Percentiles rank a stretch among this genome's conserved stretches.
Conservation (phyloP, 2,113 vertebrate species). For the Petrocephalus zakoni region DNA sequence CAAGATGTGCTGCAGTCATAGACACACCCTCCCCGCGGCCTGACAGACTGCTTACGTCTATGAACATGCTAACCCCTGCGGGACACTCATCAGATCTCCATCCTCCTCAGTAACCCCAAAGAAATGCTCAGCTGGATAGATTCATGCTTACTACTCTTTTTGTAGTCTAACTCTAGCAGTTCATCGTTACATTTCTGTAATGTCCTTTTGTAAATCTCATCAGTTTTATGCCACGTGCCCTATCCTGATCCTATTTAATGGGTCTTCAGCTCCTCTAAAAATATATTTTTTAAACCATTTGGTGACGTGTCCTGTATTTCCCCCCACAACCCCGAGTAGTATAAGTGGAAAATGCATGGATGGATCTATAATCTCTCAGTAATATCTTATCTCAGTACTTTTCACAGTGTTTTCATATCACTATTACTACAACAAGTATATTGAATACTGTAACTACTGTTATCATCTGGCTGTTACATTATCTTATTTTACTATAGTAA, state of each 20-base stretch:
- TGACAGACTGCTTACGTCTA: not conserved
- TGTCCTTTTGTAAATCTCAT: not conserved
- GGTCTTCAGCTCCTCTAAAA: too few species aligned
- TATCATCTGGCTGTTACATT: too few species aligned
- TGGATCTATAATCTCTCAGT: not conserved
- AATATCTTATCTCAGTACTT: not conserved
- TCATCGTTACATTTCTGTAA: not conserved
- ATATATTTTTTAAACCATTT: not conserved
- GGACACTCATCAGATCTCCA: not conserved
- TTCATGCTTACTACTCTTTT: not conserved
- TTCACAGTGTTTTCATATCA: not conserved
- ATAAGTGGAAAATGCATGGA: not conserved
- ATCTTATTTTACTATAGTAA: too few species aligned
- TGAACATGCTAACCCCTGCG: not conserved
- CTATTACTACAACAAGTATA: not conserved
- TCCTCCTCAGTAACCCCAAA: not conserved
- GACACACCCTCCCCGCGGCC: not conserved
- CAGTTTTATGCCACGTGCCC: not conserved
- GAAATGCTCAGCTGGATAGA: not conserved
- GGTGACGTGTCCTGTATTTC: too few species aligned
- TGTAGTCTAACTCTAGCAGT: not conserved
- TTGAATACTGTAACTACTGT: too few species aligned
- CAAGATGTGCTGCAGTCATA: conserved; percentile 7
- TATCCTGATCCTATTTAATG: too few species aligned
- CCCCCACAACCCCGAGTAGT: not conserved